These are phyloP conservation scores for Xanthia togata DNA, from an alignment of 2,888 invertebrate species.

Conservation along the genomic window DNA sequence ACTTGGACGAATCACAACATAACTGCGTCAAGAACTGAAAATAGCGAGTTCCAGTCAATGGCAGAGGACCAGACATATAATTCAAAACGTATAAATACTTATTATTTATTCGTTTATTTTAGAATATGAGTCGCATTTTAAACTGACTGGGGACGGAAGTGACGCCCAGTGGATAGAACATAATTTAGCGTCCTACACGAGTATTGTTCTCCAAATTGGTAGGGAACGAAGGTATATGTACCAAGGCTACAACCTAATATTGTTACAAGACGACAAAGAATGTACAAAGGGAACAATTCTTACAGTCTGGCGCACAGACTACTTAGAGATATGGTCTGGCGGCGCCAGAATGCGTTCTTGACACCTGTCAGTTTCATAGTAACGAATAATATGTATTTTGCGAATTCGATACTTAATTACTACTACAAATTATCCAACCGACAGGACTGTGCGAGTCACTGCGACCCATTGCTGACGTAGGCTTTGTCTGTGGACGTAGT, in stretches of 20 bases:
- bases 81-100: conserved; percentile 29
- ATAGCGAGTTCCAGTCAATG: conserved; percentile 23
- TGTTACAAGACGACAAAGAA: conserved; percentile 44
- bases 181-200: conserved; percentile 57
- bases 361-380: too few species aligned
- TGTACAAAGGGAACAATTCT: conserved; percentile 47
- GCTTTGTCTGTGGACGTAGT: not conserved
- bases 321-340: too few species aligned
- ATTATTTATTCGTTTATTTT: conserved; percentile 38
- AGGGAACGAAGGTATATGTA: conserved; percentile 33
- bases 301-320: not conserved
- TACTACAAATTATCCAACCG: too few species aligned
- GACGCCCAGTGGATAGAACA: conserved; percentile 34
- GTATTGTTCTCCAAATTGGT: conserved; percentile 63
- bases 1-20: not conserved
- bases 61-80: conserved; percentile 3
- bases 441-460: too few species aligned
- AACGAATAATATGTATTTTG: too few species aligned
- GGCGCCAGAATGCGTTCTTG: too few species aligned
- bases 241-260: conserved; percentile 28
- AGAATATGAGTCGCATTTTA: conserved; percentile 17
- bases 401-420: too few species aligned
- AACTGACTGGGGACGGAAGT: conserved; percentile 51
- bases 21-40: conserved; percentile 30
- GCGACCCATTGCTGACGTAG: conserved; percentile 11